Percentiles rank a stretch among this genome's conserved stretches.
These are phyloP conservation scores for Scaptomyza graminum DNA, from an alignment of 1,140 invertebrate species.

Conservation along the genomic window DNA sequence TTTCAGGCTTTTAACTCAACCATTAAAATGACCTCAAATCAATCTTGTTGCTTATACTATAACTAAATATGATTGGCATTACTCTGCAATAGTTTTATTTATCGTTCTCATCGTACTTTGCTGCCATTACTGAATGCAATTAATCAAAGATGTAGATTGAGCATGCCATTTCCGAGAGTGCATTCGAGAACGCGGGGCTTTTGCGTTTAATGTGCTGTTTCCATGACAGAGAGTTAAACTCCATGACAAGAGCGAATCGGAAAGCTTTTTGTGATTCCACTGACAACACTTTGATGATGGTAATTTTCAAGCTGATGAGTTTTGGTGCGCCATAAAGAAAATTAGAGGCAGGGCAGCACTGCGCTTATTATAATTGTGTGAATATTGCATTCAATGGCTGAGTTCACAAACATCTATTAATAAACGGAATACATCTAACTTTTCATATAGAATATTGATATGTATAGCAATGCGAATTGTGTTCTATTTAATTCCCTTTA, in stretches of 20 bases:
- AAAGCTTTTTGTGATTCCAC: constrained; percentile 36
- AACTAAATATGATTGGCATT: background rate
- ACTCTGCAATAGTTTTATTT: background rate
- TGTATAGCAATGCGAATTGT: no score
- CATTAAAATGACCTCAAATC: no score
- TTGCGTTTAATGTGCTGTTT: background rate
- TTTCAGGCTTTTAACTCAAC: no score
- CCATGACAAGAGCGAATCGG: background rate
- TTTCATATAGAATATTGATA: no score
- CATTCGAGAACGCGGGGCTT: background rate
- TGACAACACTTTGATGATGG: constrained; percentile 61
- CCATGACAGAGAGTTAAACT: background rate
- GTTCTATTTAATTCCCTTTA: background rate
- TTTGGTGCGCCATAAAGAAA: constrained; percentile 4
- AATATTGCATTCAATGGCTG: constrained; percentile 42
- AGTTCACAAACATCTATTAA: background rate
- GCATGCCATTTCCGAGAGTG: constrained; percentile 28
- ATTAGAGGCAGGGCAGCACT: no score
- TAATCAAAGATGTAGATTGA: constrained; percentile 40
- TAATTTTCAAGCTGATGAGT: constrained; percentile 50
- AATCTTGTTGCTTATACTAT: background rate
- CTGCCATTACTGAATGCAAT: constrained; percentile 51
- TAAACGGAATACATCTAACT: background rate
- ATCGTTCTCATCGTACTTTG: background rate
- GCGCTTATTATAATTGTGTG: constrained; percentile 48